phyloP scores from a whole-genome alignment of 2,888 invertebrate species.

The Drosophila aldrichi region DNA sequence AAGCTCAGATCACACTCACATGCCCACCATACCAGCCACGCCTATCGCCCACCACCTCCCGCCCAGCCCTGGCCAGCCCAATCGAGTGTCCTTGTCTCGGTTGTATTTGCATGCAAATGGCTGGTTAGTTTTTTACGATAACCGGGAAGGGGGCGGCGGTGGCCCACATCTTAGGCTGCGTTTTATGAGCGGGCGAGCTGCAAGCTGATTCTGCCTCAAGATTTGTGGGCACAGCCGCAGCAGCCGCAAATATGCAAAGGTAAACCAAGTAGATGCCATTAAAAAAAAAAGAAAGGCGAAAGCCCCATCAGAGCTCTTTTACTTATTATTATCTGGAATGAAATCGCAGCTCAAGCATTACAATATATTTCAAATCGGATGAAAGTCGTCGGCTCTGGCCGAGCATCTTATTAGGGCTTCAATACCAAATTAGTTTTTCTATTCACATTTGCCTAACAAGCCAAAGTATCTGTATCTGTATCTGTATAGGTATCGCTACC shows the following conservation, averaged over 20 bases:
- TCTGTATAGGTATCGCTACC: no score
- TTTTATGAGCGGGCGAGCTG: slow-evolving; percentile 46
- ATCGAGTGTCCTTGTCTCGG: slow-evolving; percentile 52
- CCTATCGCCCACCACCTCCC: background rate
- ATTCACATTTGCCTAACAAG: background rate
- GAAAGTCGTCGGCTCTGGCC: background rate
- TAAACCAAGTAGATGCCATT: slow-evolving; percentile 25
- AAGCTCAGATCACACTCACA: slow-evolving; percentile 5
- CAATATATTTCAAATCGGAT: slow-evolving; percentile 6
- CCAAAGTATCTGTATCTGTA: no score
- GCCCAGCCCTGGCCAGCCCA: slow-evolving; percentile 7
- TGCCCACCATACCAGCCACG: background rate
- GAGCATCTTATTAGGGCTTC: slow-evolving; percentile 1
- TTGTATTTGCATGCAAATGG: slow-evolving; percentile 61
- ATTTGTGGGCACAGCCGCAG: slow-evolving; percentile 33
- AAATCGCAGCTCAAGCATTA: slow-evolving; percentile 12
- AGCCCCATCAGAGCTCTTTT: slow-evolving; percentile 6
- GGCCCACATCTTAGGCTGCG: slow-evolving; percentile 42
- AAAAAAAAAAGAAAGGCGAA: slow-evolving; percentile 9
- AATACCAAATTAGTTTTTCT: slow-evolving; percentile 4
- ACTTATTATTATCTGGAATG: slow-evolving; percentile 23
- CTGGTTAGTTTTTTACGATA: slow-evolving; percentile 48
- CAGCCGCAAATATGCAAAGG: slow-evolving; percentile 29
- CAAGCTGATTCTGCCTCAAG: slow-evolving; percentile 45
- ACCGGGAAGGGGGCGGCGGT: background rate